Base-by-base conservation (phyloP, 1,140 invertebrate species). In the Panagrolaimus sp. region DNA sequence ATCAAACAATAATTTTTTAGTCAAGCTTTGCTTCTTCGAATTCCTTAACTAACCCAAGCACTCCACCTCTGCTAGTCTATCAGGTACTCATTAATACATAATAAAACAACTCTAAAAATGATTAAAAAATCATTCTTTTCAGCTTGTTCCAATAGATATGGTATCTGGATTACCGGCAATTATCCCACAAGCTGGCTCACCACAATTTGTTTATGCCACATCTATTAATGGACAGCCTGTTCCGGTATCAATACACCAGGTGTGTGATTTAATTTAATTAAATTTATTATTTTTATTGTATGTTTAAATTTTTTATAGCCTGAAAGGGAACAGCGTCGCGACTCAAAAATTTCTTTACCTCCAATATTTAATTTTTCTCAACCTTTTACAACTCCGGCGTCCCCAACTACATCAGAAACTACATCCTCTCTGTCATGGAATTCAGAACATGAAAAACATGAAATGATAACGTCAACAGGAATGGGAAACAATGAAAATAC, bases 141-240 rank as follows among this genome's bases (percentile, higher is more conserved):
- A 57, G 51, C 51, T 57, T 25, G 51, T 57, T 9, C 51, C 51
- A 20, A 16, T 57, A 20, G 51, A 57, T 25, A 57, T 57, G 51
- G 27, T 57, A 27, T 57, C 51, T 27, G 51, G 51, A 25, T 57
- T 57, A 27, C 51, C 51, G 11, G 20, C 51, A 57, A 57, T 57
- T n/a, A 11, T 57, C 20, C 51, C 51, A 27, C 51, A 20, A 57
- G 20, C 51, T 25, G 51, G 51, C 20, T 57, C 51, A 9, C 51
- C 51, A 25, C 51, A 57, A 57, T 57, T 57, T 57, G 51, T 57
- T 27, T 57, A 57, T 27, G 51, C 51, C 11, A 57, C 51, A 25
- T 57, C 51, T 11, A 57, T 57, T 57, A 57, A 57, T 27, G 51
- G 51, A 20, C 51, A 57, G n/a, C 51, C 51, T 11, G 27, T 57